Conservation (phyloP, 2,113 vertebrate species). For the Nerophis lumbriciformis region DNA sequence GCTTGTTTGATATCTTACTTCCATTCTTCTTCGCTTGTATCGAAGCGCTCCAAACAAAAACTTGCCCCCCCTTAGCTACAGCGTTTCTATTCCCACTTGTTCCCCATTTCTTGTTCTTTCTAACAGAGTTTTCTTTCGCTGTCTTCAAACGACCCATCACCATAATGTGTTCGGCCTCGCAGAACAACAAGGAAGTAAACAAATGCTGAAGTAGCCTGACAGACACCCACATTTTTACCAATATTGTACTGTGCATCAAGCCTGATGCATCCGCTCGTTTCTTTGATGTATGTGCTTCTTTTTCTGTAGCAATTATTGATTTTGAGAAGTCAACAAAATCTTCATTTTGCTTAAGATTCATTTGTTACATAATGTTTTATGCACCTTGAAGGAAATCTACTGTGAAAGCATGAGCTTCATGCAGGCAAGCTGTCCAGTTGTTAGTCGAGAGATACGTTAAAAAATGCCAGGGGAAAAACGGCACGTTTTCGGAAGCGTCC, state of each 20-base stretch:
- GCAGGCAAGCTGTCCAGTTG: background rate
- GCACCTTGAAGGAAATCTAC: slow-evolving; percentile 25
- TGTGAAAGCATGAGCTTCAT: slow-evolving; percentile 12
- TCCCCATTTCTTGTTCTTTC: slow-evolving; percentile 43
- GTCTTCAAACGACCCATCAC: slow-evolving; percentile 54
- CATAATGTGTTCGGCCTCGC: slow-evolving; percentile 44
- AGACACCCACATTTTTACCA: slow-evolving; percentile 56
- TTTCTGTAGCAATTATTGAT: slow-evolving; percentile 50
- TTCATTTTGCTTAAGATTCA: slow-evolving; percentile 49
- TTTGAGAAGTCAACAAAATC: slow-evolving; percentile 36
- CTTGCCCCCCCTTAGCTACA: slow-evolving; percentile 58
- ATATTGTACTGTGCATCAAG: slow-evolving; percentile 37
- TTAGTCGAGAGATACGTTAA: too few relatives aligned
- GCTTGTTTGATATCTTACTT: slow-evolving; percentile 67
- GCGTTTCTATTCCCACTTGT: slow-evolving; percentile 54
- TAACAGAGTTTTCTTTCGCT: slow-evolving; percentile 40
- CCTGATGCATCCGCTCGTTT: slow-evolving; percentile 15
- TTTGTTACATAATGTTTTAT: slow-evolving; percentile 52
- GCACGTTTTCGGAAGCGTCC: slow-evolving; percentile 2
- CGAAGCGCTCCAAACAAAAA: slow-evolving; percentile 47
- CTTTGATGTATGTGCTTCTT: slow-evolving; percentile 46
- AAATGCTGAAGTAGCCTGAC: slow-evolving; percentile 44
- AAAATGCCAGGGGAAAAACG: background rate
- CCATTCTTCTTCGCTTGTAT: slow-evolving; percentile 52
- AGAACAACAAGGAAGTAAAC: slow-evolving; percentile 34